A percentile compares a stretch with the other conserved stretches of the same genome.
Conservation (phyloP, 2,113 vertebrate genomes). For the Eublepharis macularius region DNA sequence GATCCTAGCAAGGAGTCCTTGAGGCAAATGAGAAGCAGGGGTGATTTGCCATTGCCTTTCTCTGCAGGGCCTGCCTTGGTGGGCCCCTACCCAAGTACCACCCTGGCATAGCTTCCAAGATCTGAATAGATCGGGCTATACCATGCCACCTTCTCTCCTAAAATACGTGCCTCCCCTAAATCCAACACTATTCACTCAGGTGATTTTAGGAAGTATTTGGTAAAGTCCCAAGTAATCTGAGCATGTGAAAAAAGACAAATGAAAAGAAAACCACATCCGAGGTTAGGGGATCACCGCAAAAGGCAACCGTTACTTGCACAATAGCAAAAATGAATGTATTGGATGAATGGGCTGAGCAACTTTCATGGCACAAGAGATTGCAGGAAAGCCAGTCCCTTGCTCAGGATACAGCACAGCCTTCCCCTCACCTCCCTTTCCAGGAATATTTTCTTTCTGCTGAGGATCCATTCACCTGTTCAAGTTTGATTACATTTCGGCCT, state of each 20-base stretch:
- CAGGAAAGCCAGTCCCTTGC: background rate
- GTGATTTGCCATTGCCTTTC: too few relatives aligned
- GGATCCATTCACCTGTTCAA: conserved; percentile 54
- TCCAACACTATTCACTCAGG: conserved; percentile 4
- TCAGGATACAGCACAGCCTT: background rate
- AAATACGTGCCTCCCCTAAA: conserved; percentile 20
- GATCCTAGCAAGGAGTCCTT: too few relatives aligned
- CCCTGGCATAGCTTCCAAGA: too few relatives aligned
- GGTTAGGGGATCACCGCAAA: background rate
- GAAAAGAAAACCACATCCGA: conserved; percentile 5
- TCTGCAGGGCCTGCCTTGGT: too few relatives aligned
- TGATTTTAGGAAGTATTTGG: conserved; percentile 12
- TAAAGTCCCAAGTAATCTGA: background rate
- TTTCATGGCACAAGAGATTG: background rate
- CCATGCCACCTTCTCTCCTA: too few relatives aligned
- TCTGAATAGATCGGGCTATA: too few relatives aligned
- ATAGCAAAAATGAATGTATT: background rate
- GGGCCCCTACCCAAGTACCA: too few relatives aligned
- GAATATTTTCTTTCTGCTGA: conserved; percentile 13
- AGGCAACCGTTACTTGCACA: background rate
- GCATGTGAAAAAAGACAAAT: background rate
- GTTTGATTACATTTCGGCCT: conserved; percentile 66
- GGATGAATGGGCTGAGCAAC: background rate
- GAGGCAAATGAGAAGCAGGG: too few relatives aligned
- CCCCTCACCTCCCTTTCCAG: background rate